Percentiles rank a stretch among this genome's conserved stretches.
phyloP scores from a whole-genome alignment of 1,140 invertebrate species.

The Orussus abietinus region DNA sequence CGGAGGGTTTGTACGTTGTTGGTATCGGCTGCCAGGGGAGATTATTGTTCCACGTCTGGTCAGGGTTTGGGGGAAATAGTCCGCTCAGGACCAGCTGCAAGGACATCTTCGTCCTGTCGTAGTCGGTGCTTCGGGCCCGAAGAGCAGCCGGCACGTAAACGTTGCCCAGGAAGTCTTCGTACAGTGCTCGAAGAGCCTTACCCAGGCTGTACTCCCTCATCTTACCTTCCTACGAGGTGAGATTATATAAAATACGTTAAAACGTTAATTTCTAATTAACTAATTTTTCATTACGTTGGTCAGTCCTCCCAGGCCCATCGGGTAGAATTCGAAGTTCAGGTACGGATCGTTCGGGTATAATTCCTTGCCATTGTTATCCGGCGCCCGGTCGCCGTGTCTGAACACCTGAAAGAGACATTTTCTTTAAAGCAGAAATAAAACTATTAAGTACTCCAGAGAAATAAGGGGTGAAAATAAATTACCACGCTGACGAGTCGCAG shows the following conservation, averaged over 20 bases:
- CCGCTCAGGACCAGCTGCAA: conserved; percentile 54
- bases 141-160: conserved; percentile 47
- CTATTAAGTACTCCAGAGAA: neutral
- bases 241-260: neutral
- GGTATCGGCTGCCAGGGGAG: conserved; percentile 60
- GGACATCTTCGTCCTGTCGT: conserved; percentile 59
- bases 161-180: conserved; percentile 41
- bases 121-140: conserved; percentile 49
- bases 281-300: conserved; percentile 59
- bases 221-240: conserved; percentile 53
- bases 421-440: neutral
- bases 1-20: conserved; percentile 42
- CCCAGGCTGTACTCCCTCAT: conserved; percentile 46
- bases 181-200: conserved; percentile 43
- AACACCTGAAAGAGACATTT: conserved; percentile 55
- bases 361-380: conserved; percentile 55
- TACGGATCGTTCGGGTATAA: conserved; percentile 65
- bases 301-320: conserved; percentile 67
- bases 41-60: conserved; percentile 49
- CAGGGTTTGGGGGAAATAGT: conserved; percentile 50
- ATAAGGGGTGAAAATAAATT: conserved; percentile 13
- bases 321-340: conserved; percentile 58
- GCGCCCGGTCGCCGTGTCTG: conserved; percentile 75
- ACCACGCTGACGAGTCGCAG: conserved; percentile 24
- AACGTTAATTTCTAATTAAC: neutral